Conservation (phyloP, 1,140 invertebrate species). For the Sesamia nonagrioides region DNA sequence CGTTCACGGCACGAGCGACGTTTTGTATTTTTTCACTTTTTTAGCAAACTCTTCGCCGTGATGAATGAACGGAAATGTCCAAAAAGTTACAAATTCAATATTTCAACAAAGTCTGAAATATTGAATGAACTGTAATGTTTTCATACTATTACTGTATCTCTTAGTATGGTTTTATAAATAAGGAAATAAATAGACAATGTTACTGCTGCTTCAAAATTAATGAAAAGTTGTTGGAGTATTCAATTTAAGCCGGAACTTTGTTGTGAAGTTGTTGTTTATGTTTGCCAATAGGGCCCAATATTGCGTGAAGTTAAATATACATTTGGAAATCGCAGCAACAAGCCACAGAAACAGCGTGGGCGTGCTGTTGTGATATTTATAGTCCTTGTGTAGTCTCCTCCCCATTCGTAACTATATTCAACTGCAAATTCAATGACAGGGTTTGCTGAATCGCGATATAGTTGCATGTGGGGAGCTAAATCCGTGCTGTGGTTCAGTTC, state of each 20-base stretch:
- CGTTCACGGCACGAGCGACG: not conserved
- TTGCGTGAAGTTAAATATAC: constrained; percentile 40
- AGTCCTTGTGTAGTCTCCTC: constrained; percentile 29
- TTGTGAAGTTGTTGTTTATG: constrained; percentile 37
- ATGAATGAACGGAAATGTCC: constrained; percentile 37
- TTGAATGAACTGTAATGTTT: constrained; percentile 8
- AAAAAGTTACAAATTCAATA: constrained; percentile 29
- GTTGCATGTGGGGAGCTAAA: not conserved
- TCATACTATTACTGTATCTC: not conserved
- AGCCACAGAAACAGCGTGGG: constrained; percentile 38
- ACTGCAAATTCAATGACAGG: constrained; percentile 22
- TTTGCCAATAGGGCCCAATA: constrained; percentile 17
- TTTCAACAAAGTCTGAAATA: constrained; percentile 18
- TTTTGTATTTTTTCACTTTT: constrained; percentile 31
- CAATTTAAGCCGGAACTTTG: constrained; percentile 29
- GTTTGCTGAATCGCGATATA: constrained; percentile 23
- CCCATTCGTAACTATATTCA: constrained; percentile 25
- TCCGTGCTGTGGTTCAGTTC: not conserved
- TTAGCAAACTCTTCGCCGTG: constrained; percentile 11
- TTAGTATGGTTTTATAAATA: not conserved
- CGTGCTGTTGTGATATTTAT: constrained; percentile 43
- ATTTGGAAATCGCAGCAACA: constrained; percentile 40
- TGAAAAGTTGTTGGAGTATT: constrained; percentile 15
- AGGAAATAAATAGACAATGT: not conserved
- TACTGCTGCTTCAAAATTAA: constrained; percentile 2